Evolutionary conservation across 1,140 invertebrate species (phyloP), one percentile per base, ranked within the genome.

Genomic region (Drosophila quadrilineata): DNA sequence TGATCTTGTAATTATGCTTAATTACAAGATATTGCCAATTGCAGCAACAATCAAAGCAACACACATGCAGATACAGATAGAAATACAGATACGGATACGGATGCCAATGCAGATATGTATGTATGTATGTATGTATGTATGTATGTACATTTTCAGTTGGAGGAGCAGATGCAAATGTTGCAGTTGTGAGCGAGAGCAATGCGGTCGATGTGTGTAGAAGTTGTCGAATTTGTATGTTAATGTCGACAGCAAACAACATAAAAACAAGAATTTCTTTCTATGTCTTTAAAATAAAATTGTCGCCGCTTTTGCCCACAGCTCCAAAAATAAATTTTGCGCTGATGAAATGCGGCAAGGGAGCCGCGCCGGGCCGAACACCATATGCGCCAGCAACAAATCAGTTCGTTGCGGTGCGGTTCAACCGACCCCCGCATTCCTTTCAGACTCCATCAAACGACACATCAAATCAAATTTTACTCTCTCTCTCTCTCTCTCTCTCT

Each of bases 321-420:
- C 77, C 77, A 82, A 82, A 82, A 82, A 82, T 82, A 82, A 76
- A 82, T 82, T 77, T 84, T 65, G n/a, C 22, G 57, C 64, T 72
- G 58, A 65, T 65, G 65, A 60, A 57, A 60, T 68, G 76, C 71
- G 64, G 58, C 33, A 71, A 43, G 50, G 58, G 60, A 35, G 35
- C 45, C 33, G 71, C 58, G 54, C 77, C 77, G 77, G 77, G 77
- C 57, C 38, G 43, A n/a, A n/a, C n/a, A n/a, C n/a, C n/a, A n/a
- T n/a, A n/a, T n/a, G n/a, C n/a, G n/a, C n/a, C n/a, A n/a, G n/a
- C n/a, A n/a, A n/a, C n/a, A n/a, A n/a, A n/a, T n/a, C n/a, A n/a
- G n/a, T n/a, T n/a, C n/a, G n/a, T n/a, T n/a, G n/a, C n/a, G n/a
- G n/a, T n/a, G n/a, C n/a, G n/a, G n/a, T n/a, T n/a, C n/a, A n/a